Conservation (phyloP, 1,140 invertebrate genomes). For the Lordiphosa mommai region DNA sequence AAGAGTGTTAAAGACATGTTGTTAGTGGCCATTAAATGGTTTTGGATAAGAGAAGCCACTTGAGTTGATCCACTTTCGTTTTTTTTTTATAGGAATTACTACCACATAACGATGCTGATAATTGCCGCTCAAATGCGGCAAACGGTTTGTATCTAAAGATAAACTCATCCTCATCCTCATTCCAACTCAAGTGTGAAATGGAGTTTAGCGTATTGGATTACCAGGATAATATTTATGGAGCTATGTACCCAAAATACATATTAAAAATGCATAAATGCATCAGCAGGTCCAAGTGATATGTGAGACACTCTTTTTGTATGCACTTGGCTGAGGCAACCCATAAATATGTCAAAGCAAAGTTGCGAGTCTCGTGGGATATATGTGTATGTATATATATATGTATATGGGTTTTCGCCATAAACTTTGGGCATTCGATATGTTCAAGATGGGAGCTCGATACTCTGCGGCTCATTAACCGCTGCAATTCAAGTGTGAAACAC, state of each 20-base stretch:
- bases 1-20: slow-evolving; percentile 60
- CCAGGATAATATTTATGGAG: slow-evolving; percentile 30
- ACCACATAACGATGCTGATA: slow-evolving; percentile 71
- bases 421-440: slow-evolving; percentile 36
- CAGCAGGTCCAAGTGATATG: slow-evolving; percentile 45
- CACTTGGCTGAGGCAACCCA: slow-evolving; percentile 55
- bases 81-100: slow-evolving; percentile 42
- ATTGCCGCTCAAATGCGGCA: slow-evolving; percentile 30
- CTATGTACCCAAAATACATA: slow-evolving; percentile 37
- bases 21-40: slow-evolving; percentile 29
- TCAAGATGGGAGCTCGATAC: slow-evolving; percentile 17
- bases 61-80: slow-evolving; percentile 38
- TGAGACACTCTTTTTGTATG: slow-evolving; percentile 43
- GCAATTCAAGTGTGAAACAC: slow-evolving; percentile 66
- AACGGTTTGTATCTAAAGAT: slow-evolving; percentile 26
- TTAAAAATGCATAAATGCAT: slow-evolving; percentile 74
- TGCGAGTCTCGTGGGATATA: slow-evolving; percentile 59
- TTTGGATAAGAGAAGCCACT: slow-evolving; percentile 52
- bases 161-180: not conserved
- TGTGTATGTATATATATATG: slow-evolving; percentile 36
- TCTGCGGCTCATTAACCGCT: slow-evolving; percentile 44
- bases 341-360: slow-evolving; percentile 66
- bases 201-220: slow-evolving; percentile 35
- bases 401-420: slow-evolving; percentile 47
- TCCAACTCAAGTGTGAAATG: slow-evolving; percentile 34